These are phyloP conservation scores for Echiichthys vipera DNA, from an alignment of 2,797 vertebrate genomes.

Conservation along the genomic window DNA sequence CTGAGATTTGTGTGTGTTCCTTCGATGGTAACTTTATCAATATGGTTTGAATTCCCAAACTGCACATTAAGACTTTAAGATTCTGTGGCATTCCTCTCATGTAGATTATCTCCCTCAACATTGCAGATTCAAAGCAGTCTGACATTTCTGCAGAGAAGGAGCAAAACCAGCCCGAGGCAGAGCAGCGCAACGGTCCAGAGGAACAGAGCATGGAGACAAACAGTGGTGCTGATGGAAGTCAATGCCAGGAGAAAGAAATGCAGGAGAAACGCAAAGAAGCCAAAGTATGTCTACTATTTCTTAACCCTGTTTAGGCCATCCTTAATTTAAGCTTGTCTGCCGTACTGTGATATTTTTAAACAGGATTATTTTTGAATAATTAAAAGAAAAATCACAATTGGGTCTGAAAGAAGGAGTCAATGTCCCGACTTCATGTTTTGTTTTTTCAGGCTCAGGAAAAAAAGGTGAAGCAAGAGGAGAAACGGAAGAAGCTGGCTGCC, in stretches of 20 bases:
- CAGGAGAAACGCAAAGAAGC: constrained; percentile 80
- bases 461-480: constrained; percentile 90
- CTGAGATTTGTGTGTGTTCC: background rate
- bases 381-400: background rate
- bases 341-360: background rate
- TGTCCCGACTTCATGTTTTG: background rate
- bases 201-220: constrained; percentile 71
- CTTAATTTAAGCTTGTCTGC: background rate
- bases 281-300: constrained; percentile 81
- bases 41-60: background rate
- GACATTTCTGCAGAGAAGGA: constrained; percentile 36
- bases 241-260: constrained; percentile 79
- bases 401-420: background rate
- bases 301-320: background rate
- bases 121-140: constrained; percentile 59
- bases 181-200: constrained; percentile 51
- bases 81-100: background rate
- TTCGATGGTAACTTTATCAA: background rate
- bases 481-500: constrained; percentile 88
- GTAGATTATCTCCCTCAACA: background rate
- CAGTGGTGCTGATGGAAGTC: constrained; percentile 36
- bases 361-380: background rate
- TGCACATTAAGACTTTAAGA: background rate
- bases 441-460: constrained; percentile 87
- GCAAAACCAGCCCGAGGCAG: constrained; percentile 54